Percentiles rank a stretch among this genome's conserved stretches.
Conservation (phyloP, 1,140 invertebrate genomes). For the Lepidotrigona ventralis region DNA sequence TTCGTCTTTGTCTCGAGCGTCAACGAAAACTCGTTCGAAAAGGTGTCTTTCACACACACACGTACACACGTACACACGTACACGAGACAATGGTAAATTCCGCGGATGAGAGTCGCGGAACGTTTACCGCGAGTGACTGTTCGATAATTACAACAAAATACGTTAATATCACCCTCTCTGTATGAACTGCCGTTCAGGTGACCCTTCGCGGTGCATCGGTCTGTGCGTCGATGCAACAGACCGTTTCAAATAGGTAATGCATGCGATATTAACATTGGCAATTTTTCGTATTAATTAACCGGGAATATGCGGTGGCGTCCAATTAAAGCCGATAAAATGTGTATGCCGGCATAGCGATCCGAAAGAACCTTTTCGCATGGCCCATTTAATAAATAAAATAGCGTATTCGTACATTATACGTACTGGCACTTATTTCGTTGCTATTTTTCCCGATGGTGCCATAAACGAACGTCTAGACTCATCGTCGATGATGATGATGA, state of each 20-base stretch:
- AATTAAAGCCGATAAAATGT: conserved; percentile 68
- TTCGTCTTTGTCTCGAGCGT: no score
- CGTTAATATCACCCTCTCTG: conserved; percentile 62
- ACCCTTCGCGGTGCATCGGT: conserved; percentile 59
- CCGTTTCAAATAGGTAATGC: conserved; percentile 64
- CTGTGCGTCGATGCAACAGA: conserved; percentile 51
- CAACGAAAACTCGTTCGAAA: background rate
- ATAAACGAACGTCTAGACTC: conserved; percentile 18
- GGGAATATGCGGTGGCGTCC: conserved; percentile 61
- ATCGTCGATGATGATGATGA: conserved; percentile 15
- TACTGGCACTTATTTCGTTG: conserved; percentile 13
- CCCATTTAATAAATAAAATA: conserved; percentile 61
- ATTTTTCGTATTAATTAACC: conserved; percentile 71
- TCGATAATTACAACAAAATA: conserved; percentile 68
- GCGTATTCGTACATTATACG: conserved; percentile 24
- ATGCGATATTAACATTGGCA: conserved; percentile 68
- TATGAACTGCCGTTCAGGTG: conserved; percentile 57
- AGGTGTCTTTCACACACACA: no score
- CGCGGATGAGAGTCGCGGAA: conserved; percentile 60
- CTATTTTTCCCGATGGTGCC: conserved; percentile 28
- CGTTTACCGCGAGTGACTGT: conserved; percentile 53
- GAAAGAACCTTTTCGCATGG: conserved; percentile 50
- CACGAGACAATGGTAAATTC: conserved; percentile 42
- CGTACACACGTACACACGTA: background rate
- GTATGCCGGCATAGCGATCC: conserved; percentile 49